Conservation (phyloP, 2,888 invertebrate genomes). For the Drosophila mimica region DNA sequence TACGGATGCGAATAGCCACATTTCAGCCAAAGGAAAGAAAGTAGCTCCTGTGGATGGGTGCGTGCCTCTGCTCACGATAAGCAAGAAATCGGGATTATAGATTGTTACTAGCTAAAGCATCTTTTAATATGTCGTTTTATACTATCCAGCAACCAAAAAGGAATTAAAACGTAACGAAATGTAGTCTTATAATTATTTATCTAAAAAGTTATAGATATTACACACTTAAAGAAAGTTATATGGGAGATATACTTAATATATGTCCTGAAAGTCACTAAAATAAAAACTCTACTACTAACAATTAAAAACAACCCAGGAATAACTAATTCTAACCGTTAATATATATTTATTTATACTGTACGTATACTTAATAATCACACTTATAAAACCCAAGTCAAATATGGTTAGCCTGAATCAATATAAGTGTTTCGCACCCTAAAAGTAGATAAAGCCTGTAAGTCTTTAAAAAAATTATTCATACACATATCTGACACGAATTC, state of each 20-base stretch:
- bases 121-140: background rate
- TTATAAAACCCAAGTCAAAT: background rate
- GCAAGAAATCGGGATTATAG: background rate
- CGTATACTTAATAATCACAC: background rate
- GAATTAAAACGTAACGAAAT: background rate
- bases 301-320: background rate
- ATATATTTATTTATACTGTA: background rate
- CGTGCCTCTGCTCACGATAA: background rate
- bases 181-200: background rate
- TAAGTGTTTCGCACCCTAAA: background rate
- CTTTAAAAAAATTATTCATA: background rate
- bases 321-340: background rate
- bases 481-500: background rate
- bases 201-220: background rate
- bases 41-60: background rate
- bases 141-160: background rate
- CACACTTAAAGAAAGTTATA: background rate
- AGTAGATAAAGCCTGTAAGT: background rate
- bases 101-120: background rate
- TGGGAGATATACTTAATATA: background rate
- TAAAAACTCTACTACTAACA: background rate
- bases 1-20: conserved; percentile 38
- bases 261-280: background rate
- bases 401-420: background rate
- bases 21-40: conserved; percentile 8